Conservation (phyloP, 2,797 vertebrate genomes). For the Petrocephalus schoutedeni region DNA sequence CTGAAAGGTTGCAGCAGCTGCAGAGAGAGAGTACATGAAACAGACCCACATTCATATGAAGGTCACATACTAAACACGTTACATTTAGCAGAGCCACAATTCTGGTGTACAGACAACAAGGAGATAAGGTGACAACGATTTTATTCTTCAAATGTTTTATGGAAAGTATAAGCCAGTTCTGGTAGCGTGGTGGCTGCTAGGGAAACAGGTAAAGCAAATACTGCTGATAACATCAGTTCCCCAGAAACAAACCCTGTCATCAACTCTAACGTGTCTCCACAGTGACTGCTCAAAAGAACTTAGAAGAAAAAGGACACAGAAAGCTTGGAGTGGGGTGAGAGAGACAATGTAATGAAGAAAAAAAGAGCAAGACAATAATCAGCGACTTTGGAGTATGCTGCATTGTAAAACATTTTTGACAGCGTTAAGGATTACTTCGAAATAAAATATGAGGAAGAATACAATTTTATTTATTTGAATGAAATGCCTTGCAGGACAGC, state of each 20-base stretch:
- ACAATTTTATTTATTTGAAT: background rate
- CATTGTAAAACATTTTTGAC: background rate
- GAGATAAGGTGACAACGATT: background rate
- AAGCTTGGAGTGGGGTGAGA: background rate
- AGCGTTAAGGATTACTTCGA: background rate
- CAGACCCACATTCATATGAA: background rate
- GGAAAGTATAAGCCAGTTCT: background rate
- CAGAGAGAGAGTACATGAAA: background rate
- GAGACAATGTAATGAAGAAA: background rate
- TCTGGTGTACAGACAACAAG: background rate
- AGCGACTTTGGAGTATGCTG: background rate
- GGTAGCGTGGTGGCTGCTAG: background rate
- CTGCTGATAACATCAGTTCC: background rate
- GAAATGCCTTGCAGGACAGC: no score
- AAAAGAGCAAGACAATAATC: conserved; percentile 15
- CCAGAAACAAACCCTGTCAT: background rate
- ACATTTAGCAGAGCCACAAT: background rate
- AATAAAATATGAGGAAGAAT: background rate
- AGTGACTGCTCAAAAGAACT: background rate
- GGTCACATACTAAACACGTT: background rate
- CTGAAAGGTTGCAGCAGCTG: conserved; percentile 60
- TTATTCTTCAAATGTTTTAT: background rate
- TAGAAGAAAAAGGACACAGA: background rate
- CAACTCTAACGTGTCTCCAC: conserved; percentile 22
- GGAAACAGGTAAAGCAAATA: background rate